Evolutionary conservation across 2,797 vertebrate genomes (phyloP), one percentile per base, ranked within the genome.

Genomic region (Limosa lapponica): DNA sequence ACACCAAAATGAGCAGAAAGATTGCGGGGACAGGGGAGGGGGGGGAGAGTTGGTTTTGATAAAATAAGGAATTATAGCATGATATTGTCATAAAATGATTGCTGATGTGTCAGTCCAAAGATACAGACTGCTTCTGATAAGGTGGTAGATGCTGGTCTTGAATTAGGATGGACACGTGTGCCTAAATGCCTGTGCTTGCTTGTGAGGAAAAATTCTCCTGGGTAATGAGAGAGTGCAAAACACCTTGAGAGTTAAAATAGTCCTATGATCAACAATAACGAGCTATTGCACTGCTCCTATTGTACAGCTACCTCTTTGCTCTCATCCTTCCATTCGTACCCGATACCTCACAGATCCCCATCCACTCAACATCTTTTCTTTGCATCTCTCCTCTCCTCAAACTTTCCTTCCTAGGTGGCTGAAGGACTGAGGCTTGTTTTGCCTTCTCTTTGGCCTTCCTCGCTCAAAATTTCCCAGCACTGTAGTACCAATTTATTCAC

Each of bases 1-100:
- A 89, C 89, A 90, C 74, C 55, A 93, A 90, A 92, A 46, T 13
- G 7, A 90, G 89, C 5, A 0, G 79, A 95, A 93, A 61, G 14
- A 52, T 78, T 80, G 48, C 16, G 51, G 27, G 51, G 27, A 22
- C 2, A n/a, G n/a, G n/a, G 7, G 51, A 10, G 16, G 28, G 51
- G 25, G 11, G 37, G n/a, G 25, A 3, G 1, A n/a, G 7, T 2
- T 91, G n/a, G 15, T 34, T 70, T 11, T 7, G 16, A 49, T 13
- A 72, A 85, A 72, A 67, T 27, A 54, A 70, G 36, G 16, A 69
- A 51, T 71, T 81, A 13, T 3, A 92, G 11, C 4, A 32, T 52
- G 22, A 24, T 36, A 8, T 41, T 82, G 5, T 65, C 59, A 7
- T 14, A 44, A 51, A 3, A 3, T 2, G 11, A 27, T 4, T 0